phyloP scores from a whole-genome alignment of 2,113 vertebrate species.

The Butorides virescens region DNA sequence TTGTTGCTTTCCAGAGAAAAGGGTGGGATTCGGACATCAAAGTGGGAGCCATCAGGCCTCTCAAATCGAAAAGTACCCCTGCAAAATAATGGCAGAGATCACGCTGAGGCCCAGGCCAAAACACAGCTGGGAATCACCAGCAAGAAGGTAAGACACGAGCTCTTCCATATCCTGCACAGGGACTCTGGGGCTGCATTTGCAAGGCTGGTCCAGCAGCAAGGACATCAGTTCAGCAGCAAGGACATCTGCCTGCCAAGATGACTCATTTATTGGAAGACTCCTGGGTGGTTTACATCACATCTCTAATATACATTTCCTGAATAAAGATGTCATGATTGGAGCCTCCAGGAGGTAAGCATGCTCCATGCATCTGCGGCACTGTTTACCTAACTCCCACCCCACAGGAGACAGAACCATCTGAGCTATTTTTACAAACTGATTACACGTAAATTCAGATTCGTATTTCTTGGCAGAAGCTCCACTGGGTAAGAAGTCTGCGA shows the following conservation, averaged over 20 bases:
- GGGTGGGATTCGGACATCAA: conserved; percentile 96
- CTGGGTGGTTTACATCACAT: not conserved
- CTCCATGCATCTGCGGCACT: not conserved
- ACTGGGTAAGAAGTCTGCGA: not conserved
- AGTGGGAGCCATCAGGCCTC: conserved; percentile 93
- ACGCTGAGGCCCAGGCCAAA: not conserved
- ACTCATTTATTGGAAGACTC: not conserved
- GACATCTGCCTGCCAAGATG: not conserved
- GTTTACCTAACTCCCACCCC: not conserved
- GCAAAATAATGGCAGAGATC: conserved; percentile 26
- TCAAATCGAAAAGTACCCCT: conserved; percentile 98
- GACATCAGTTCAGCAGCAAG: not conserved
- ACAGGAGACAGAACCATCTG: not conserved
- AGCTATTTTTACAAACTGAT: not conserved
- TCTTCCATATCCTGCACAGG: not conserved
- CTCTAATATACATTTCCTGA: not conserved
- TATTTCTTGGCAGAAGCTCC: not conserved
- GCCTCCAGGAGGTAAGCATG: not conserved
- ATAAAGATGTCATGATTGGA: not conserved
- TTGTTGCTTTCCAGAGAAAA: conserved; percentile 99
- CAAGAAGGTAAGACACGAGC: not conserved
- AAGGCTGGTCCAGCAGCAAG: not conserved
- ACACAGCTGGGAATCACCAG: not conserved
- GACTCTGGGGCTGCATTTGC: not conserved
- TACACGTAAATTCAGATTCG: not conserved